Base-by-base conservation (phyloP, 2,888 invertebrate genomes). In the Brachyptera putata region DNA sequence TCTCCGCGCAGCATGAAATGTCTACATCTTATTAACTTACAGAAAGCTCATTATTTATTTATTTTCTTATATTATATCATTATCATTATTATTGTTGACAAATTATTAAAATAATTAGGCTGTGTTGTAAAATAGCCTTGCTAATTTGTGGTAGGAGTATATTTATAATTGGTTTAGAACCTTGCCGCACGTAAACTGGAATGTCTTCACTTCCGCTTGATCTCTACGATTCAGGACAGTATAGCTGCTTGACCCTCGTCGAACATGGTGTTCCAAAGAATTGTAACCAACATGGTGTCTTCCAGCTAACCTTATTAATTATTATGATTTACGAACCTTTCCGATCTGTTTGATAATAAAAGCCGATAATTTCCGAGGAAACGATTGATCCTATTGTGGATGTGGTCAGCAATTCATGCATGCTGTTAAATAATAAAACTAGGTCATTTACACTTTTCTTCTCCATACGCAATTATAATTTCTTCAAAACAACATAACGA, bases 81-180 rank as follows among this genome's bases (percentile, higher is more conserved):
- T 21, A 46, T 41, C 41, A 41, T 41, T 46, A 46, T 46, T 24
- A 21, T 46, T 22, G 22, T 46, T 46, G 7, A 46, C n/a, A 24
- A 46, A 34, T 34, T 34, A 36, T 53, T 53, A 53, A 53, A 22
- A 36, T 53, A 53, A 53, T 53, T 53, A 53, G 34, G 46, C 46
- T 16, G 22, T 22, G 16, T 36, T 34, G 13, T 34, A 30, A 21
- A 53, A 53, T 36, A 30, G 36, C 21, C 36, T 30, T n/a, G 53
- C 53, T 53, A 53, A 53, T 53, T 53, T 53, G 53, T 53, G 53
- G 53, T 53, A 30, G 53, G 53, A 21, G 34, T 53, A 34, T 53
- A 30, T 50, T 22, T 50, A 18, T 34, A 16, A 30, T 50, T 30
- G 50, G 50, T n/a, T 25, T 14, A 26, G 50, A 43, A 36, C 36